phyloP scores from a whole-genome alignment of 2,797 vertebrate genomes.

The Pseudochromis fuscus region DNA sequence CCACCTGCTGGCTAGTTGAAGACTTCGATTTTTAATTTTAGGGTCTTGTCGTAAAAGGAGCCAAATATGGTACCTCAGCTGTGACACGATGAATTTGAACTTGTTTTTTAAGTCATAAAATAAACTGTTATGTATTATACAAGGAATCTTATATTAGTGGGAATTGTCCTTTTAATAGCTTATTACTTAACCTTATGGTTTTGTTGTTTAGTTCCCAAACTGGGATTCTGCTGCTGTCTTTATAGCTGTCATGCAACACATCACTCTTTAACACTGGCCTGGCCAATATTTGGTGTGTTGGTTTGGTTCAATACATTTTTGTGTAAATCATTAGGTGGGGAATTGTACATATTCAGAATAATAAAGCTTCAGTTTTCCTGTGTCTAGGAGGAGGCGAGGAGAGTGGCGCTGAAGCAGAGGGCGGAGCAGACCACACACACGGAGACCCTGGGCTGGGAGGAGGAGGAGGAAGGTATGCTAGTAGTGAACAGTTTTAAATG shows the following conservation, averaged over 20 bases:
- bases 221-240: background rate
- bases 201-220: background rate
- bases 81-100: too few species aligned
- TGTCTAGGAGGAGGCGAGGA: constrained; percentile 92
- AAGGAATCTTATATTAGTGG: background rate
- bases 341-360: background rate
- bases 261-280: too few species aligned
- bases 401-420: constrained; percentile 94
- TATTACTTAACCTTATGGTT: background rate
- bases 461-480: constrained; percentile 88
- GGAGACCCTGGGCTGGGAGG: constrained; percentile 94
- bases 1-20: constrained; percentile 63
- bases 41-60: background rate
- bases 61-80: too few species aligned
- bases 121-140: background rate
- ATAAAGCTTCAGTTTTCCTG: background rate
- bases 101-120: too few species aligned
- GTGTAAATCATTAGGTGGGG: too few species aligned
- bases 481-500: background rate
- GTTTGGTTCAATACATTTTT: too few species aligned
- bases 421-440: constrained; percentile 91
- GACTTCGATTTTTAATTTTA: background rate
- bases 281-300: too few species aligned
- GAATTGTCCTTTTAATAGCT: background rate
- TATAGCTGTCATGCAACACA: background rate